phyloP scores from a whole-genome alignment of 2,888 invertebrate genomes.

The Hypolimnas misippus region DNA sequence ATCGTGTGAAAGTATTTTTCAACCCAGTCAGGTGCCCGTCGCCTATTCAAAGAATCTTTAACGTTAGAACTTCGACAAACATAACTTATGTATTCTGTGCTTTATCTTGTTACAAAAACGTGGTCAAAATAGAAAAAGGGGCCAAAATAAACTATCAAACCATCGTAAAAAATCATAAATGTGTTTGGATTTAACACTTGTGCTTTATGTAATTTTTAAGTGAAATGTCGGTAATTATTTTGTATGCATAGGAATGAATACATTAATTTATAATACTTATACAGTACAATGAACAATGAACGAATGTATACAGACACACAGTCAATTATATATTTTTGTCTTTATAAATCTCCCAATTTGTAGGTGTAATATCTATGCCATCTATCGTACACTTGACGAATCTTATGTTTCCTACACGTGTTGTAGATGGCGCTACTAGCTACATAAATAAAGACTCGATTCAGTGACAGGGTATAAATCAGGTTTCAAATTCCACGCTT shows the following conservation, averaged over 20 bases:
- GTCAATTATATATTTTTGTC: background rate
- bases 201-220: background rate
- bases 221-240: too few species aligned
- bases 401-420: background rate
- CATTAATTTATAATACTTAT: background rate
- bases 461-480: slow-evolving; percentile 8
- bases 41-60: slow-evolving; percentile 30
- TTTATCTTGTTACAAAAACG: background rate
- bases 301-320: background rate
- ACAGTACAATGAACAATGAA: background rate
- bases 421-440: slow-evolving; percentile 35
- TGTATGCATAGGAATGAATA: too few species aligned
- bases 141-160: background rate
- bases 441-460: slow-evolving; percentile 15
- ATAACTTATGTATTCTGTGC: background rate
- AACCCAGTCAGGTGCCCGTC: slow-evolving; percentile 33
- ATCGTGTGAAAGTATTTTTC: slow-evolving; percentile 43
- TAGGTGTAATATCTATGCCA: slow-evolving; percentile 10
- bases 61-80: slow-evolving; percentile 10
- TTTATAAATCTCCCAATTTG: background rate
- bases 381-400: slow-evolving; percentile 12
- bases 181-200: background rate
- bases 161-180: background rate
- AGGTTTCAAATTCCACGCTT: slow-evolving; percentile 23
- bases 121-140: background rate